Evolutionary conservation across 1,140 invertebrate species (phyloP), one percentile per base, ranked within the genome.

Genomic region (Eupristina koningsbergeri): DNA sequence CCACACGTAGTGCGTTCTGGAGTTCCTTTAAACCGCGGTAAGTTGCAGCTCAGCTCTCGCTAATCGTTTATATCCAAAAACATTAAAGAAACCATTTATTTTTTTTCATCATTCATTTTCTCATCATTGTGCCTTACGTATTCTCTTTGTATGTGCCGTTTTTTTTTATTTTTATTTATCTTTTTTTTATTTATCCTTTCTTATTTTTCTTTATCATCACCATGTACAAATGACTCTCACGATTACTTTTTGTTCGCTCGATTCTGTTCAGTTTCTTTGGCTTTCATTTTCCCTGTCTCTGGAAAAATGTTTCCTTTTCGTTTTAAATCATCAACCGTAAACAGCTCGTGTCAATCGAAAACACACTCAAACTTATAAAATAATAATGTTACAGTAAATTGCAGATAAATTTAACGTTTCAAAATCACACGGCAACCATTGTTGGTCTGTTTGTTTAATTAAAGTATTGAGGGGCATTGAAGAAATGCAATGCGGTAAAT

Each of bases 1-100:
- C 93, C 93, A 93, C 93, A 93, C 94, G 93, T 97, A 97, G 97
- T 96, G 96, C 96, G 95, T 98, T 97, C 96, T 98, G 97, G 97
- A 97, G 96, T 96, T 97, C 96, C 95, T 97, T 97, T 96, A 96
- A 96, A 95, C 96, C 96, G 96, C 96, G 97, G 97, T 98, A 98
- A 97, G 97, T 97, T 95, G 94, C 95, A 95, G 94, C 95, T 92
- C 91, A 92, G 91, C 90, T 93, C 92, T 93, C 91, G 92, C 91
- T 92, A 92, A 92, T 90, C 90, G 89, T 92, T 91, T 89, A 90
- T 92, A 89, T 91, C 87, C 88, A 89, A 90, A 74, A 89, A 90
- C 89, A 19, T 45, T 41, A 78, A 63, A 77, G n/a, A n/a, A n/a
- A n/a, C n/a, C n/a, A n/a, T n/a, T n/a, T n/a, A n/a, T n/a, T n/a